These are phyloP conservation scores for Scortum barcoo DNA, from an alignment of 2,113 vertebrate species.

Conservation along the genomic window DNA sequence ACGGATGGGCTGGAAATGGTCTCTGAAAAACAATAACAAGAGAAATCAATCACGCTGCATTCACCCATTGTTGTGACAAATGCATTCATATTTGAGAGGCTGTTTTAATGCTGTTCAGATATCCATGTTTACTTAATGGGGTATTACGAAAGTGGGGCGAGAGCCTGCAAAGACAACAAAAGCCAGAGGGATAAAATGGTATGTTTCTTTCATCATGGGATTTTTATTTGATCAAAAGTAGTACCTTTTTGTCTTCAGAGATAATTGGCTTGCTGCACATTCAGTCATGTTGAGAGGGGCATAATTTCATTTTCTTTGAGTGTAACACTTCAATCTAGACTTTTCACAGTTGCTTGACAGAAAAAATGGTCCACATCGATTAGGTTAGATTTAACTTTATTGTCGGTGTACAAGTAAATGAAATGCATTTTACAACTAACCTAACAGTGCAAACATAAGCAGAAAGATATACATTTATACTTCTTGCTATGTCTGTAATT, in stretches of 20 bases:
- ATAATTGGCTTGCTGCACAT: neutral
- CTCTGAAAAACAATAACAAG: constrained; percentile 34
- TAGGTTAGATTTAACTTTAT: neutral
- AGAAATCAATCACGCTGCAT: neutral
- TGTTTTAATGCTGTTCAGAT: constrained; percentile 14
- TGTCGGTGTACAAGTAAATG: neutral
- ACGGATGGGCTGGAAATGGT: constrained; percentile 36
- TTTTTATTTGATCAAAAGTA: neutral
- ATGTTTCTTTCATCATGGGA: neutral
- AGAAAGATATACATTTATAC: neutral
- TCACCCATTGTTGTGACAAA: constrained; percentile 13
- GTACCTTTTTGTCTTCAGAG: neutral
- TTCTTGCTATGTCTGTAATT: no score
- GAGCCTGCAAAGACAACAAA: neutral
- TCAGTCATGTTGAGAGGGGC: neutral
- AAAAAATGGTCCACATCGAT: neutral
- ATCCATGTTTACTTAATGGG: neutral
- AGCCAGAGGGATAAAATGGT: neutral
- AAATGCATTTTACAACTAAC: neutral
- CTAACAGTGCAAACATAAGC: neutral
- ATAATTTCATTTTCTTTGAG: neutral
- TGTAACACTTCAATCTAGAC: neutral
- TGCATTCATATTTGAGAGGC: neutral
- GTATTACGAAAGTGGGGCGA: neutral
- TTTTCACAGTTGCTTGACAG: neutral